phyloP scores from a whole-genome alignment of 2,113 vertebrate genomes.

The Megaceryle torquata region DNA sequence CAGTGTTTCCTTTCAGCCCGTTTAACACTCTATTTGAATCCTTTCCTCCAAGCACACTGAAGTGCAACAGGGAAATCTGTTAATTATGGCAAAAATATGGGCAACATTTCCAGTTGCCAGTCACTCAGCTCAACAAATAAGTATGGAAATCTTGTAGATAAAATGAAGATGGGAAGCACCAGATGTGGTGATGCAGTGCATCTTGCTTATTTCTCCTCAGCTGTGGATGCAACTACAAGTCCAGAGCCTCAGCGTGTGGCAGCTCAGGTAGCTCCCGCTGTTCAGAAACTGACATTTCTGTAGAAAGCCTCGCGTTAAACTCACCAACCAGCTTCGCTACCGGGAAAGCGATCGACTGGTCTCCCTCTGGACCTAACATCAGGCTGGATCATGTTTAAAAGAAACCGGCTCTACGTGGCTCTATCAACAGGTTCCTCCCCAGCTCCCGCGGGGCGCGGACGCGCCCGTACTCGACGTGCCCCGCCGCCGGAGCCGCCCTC shows the following conservation, averaged over 20 bases:
- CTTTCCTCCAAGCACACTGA: not conserved
- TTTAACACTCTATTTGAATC: not conserved
- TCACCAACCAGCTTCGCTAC: not conserved
- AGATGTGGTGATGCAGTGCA: accelerated
- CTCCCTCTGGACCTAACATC: accelerated
- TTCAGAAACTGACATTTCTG: not conserved
- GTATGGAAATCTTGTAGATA: not conserved
- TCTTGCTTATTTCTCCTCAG: not conserved
- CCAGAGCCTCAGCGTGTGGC: too few species aligned
- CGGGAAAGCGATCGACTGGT: not conserved
- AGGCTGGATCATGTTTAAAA: not conserved
- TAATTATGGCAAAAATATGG: not conserved
- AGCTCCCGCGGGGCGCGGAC: too few species aligned
- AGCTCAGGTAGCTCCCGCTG: not conserved
- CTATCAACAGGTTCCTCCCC: not conserved
- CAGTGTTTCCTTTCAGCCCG: not conserved
- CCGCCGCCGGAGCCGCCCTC: not conserved
- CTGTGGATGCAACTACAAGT: not conserved
- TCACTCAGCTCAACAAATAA: not conserved
- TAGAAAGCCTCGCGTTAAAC: not conserved
- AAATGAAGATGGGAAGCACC: not conserved
- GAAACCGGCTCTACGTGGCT: too few species aligned
- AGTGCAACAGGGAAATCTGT: not conserved
- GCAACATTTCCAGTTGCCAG: too few species aligned
- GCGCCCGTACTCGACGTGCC: too few species aligned